Evolutionary conservation across 2,113 vertebrate genomes (phyloP).

Genomic region (Leiothrix lutea): DNA sequence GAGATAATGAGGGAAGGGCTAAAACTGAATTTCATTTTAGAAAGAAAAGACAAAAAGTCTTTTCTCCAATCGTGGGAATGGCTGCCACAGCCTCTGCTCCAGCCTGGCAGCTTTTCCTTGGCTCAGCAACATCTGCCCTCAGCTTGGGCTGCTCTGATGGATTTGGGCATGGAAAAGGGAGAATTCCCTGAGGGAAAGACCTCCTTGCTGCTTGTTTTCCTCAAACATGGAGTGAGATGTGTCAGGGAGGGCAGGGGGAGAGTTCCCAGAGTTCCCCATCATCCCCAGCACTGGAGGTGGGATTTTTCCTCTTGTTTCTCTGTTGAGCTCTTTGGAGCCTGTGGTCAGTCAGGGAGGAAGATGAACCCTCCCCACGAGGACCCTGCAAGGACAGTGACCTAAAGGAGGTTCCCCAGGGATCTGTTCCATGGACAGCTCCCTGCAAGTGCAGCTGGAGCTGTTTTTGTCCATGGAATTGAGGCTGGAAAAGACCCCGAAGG

Average conservation of each 20-base stretch:
- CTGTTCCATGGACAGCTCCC: not conserved
- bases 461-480: not conserved
- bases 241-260: not conserved
- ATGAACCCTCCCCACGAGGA: not conserved
- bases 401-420: not conserved
- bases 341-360: not conserved
- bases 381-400: not conserved
- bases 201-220: not conserved
- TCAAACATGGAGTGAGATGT: not conserved
- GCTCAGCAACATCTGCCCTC: not conserved
- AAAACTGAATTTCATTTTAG: not conserved
- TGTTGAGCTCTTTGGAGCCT: not conserved
- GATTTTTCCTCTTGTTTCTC: not conserved
- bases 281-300: not conserved
- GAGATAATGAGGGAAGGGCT: not conserved
- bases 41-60: not conserved
- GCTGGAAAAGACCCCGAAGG: not conserved
- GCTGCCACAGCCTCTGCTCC: not conserved
- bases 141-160: not conserved
- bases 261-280: not conserved
- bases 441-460: not conserved
- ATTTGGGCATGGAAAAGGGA: not conserved
- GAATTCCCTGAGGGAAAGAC: not conserved
- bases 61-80: not conserved
- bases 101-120: not conserved